Evolutionary conservation across 2,113 vertebrate genomes (phyloP).

Genomic region (Agapornis roseicollis): DNA sequence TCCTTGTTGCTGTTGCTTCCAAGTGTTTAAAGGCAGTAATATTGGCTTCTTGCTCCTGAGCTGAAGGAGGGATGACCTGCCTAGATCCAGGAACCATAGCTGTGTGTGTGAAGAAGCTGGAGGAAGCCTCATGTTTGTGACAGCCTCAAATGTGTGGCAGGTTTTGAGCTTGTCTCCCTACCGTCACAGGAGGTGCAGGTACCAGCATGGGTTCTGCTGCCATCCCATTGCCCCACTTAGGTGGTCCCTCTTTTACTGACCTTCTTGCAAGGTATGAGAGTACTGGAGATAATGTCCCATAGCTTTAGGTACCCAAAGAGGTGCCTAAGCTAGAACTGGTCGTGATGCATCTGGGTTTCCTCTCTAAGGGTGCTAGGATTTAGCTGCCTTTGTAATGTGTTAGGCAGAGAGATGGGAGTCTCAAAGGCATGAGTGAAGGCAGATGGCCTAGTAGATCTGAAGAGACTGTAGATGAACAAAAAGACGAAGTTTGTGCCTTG

Average conservation of each 20-base stretch:
- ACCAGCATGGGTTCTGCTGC: no score
- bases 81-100: not conserved
- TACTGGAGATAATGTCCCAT: not conserved
- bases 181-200: not conserved
- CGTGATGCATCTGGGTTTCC: not conserved
- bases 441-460: not conserved
- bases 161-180: not conserved
- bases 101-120: not conserved
- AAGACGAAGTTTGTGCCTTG: not conserved
- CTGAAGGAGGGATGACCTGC: not conserved
- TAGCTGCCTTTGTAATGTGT: not conserved
- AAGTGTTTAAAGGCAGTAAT: not conserved
- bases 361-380: not conserved
- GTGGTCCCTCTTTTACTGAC: not conserved
- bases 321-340: not conserved
- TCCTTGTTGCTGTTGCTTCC: not conserved
- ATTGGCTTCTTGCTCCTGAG: not conserved
- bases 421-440: not conserved
- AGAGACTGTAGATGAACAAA: not conserved
- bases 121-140: not conserved
- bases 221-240: not conserved
- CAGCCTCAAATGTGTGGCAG: not conserved
- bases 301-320: not conserved
- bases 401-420: not conserved
- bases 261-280: not conserved